Base-by-base conservation (phyloP, 1,140 invertebrate genomes). In the Neodiprion virginianus region DNA sequence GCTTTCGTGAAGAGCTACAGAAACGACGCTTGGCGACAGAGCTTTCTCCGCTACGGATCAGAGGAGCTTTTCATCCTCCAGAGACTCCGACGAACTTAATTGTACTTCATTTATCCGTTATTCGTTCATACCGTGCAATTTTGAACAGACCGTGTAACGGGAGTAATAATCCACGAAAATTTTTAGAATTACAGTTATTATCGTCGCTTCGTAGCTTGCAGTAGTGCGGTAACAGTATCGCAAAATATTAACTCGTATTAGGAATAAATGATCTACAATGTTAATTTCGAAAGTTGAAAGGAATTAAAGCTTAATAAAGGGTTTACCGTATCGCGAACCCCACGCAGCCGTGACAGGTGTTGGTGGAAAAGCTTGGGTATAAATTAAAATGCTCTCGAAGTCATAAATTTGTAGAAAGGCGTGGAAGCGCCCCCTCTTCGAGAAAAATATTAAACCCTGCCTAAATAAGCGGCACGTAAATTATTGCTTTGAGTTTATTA, bases 301-400 rank as follows among this genome's bases (percentile, higher is more conserved):
- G 28, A 40, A 40, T 40, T 40, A 40, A 40, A 40, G 28, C 28
- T 40, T 5, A 40, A 5, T 40, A 40, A 40, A 1, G 28, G 28
- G 2, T 40, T 40, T 40, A 40, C 28, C 28, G 28, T 40, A 40
- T 40, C 28, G 28, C 5, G 28, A 40, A 40, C 28, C 28, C 28
- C 28, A 40, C 28, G 28, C 28, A 40, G 28, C 2, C 28, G 28
- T 40, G n/a, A 61, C 8, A 61, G n/a, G 5, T 61, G 53, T 17
- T 12, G 11, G 53, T 61, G 5, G n/a, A 61, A 61, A 61, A 61
- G n/a, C 11, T 0, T 11, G 53, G 8, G 11, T 12, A 61, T 61
- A 61, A 61, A 61, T 61, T 61, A 61, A 61, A 61, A 61, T 14
- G 53, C 53, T 61, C n/a, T 61, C 53, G 53, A 61, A 61, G 53